Evolutionary conservation across 2,113 vertebrate species (phyloP), one percentile per base, ranked within the genome.

Genomic region (Sylvilagus bachmani): DNA sequence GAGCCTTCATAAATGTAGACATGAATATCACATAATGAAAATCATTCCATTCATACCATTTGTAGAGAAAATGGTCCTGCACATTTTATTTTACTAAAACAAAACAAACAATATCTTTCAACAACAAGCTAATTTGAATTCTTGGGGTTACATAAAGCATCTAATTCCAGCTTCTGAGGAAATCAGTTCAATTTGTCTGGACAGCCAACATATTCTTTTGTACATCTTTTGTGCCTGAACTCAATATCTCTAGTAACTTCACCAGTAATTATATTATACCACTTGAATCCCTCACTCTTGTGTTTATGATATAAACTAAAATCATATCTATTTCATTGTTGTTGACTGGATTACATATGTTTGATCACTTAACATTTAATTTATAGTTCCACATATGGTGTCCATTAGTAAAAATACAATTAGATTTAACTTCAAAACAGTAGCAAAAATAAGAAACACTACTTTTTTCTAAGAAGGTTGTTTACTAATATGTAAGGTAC

Each of bases 361-460:
- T 71, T 79, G 22, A 62, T 67, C 10, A 71, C 29, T 66, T 80
- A 58, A 86, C 24, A 53, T 73, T 94, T 62, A 79, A 84, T 22
- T 80, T 93, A 12, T 21, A 73, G 6, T 36, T 92, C n/a, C 14
- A 21, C 36, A 24, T 29, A 24, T 2, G 22, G 1, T 85, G 1
- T 67, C 44, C 29, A 14, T 78, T 67, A 89, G 12, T 62, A 25
- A 88, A 84, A 79, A 62, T 1, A 58, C 51, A 67, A 49, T 87
- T 88, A 8, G 4, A 71, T 64, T 86, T 78, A n/a, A 71, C 6
- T 21, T 64, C 6, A 87, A 86, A 89, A 10, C 44, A 69, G 51
- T n/a, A 33, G 21, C 11, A 62, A 83, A 82, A 51, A 38, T 10
- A 33, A 61, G 27, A 73, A n/a, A 55, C 4, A 38, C 27, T 25